Evolutionary conservation across 2,888 invertebrate species (phyloP), one percentile per base, ranked within the genome.

Genomic region (Diarsia dahlii): DNA sequence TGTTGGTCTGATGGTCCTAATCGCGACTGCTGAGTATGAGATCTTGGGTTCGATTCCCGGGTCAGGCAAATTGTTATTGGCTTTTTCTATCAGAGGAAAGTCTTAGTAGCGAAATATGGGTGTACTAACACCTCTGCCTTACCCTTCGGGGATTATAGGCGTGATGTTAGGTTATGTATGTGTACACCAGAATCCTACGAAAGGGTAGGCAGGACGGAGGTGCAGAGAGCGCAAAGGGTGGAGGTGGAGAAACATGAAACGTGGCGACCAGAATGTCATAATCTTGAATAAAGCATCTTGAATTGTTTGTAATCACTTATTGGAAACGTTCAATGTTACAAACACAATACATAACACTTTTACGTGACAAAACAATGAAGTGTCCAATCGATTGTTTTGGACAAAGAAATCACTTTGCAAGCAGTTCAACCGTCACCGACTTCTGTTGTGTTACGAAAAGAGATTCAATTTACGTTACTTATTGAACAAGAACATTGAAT

Each of bases 331-430:
- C 60, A 66, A 64, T 12, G 23, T 58, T 62, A 70, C 65, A 63
- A 63, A 45, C 15, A 74, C 64, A 68, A 77, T 70, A 46, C 62
- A 64, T 48, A 75, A 60, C 69, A 58, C 58, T 71, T 73, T 66
- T 70, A 84, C 72, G 68, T 75, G 67, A 68, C 63, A 46, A 75
- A 75, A 84, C 86, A 86, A 87, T 67, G 70, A 78, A 71, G 64
- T 66, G 64, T 81, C 64, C 46, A 58, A 66, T 62, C 81, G 74
- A 71, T 82, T 87, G 76, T 80, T 87, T 78, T 65, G 66, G 66
- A 77, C 74, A 82, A 84, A 71, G 71, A 74, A 85, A 82, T 63
- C 71, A 52, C 74, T 66, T 76, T 63, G 28, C 56, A 84, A 77
- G 63, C 78, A 68, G 52, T 72, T 76, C 62, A 69, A 1, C 48